These are phyloP conservation scores for Asobara japonica DNA, from an alignment of 1,140 invertebrate species.

Conservation along the genomic window DNA sequence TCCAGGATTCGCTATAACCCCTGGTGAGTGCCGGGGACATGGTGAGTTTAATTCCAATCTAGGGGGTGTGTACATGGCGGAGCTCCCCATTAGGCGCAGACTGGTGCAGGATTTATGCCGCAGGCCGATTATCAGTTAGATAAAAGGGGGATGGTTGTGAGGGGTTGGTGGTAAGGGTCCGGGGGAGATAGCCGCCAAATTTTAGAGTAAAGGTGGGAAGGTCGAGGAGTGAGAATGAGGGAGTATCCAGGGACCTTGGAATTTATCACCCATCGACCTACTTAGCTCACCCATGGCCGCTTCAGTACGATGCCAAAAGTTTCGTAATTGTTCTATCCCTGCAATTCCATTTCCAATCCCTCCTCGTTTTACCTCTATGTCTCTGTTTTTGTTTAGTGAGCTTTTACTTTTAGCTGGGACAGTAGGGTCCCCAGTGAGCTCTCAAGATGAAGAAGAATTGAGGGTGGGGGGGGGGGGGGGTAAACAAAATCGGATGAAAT, in stretches of 20 bases:
- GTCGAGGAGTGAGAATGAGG: constrained; percentile 15
- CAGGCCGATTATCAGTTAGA: constrained; percentile 56
- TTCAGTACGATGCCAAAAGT: constrained; percentile 44
- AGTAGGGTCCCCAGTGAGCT: background rate
- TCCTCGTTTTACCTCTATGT: background rate
- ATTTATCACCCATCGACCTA: constrained; percentile 61
- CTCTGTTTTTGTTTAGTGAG: background rate
- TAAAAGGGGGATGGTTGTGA: constrained; percentile 40
- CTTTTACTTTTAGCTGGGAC: constrained; percentile 7
- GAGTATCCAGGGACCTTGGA: constrained; percentile 38
- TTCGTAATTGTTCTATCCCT: constrained; percentile 55
- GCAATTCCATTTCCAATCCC: background rate
- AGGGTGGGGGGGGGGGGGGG: background rate
- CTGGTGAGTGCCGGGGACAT: background rate
- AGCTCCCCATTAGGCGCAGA: constrained; percentile 46
- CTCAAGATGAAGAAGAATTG: constrained; percentile 14
- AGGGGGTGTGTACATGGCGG: constrained; percentile 8
- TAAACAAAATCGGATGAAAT: too few species aligned
- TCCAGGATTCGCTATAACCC: constrained; percentile 9
- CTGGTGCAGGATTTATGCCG: constrained; percentile 53
- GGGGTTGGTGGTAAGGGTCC: background rate
- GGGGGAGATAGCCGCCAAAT: constrained; percentile 45
- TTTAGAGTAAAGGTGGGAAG: constrained; percentile 25
- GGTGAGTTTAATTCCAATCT: constrained; percentile 17
- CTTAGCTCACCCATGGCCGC: constrained; percentile 38